Percentiles rank a stretch among this genome's conserved stretches.
phyloP scores from a whole-genome alignment of 1,140 invertebrate genomes.

The Aphelenchoides fujianensis region DNA sequence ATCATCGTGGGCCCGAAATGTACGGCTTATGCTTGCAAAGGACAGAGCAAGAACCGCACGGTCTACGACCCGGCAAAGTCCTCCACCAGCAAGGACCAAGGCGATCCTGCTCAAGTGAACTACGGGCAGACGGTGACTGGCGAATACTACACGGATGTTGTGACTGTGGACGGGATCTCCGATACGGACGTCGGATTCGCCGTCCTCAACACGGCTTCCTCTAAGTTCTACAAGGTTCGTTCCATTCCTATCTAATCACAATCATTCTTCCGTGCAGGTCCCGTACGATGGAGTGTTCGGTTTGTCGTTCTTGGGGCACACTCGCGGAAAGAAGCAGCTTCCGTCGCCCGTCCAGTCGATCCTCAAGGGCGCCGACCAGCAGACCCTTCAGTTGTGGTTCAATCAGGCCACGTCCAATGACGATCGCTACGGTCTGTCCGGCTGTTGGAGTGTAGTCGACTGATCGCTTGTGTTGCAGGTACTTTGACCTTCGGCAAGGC shows the following conservation, averaged over 20 bases:
- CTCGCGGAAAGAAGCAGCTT: conserved; percentile 3
- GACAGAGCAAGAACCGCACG: neutral
- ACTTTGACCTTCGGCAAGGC: conserved; percentile 1
- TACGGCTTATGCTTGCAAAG: neutral
- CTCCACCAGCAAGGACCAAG: neutral
- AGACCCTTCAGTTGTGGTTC: neutral
- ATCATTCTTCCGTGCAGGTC: conserved; percentile 3
- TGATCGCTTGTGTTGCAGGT: no score
- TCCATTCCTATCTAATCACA: no score
- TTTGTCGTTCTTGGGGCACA: neutral
- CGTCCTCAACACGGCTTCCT: neutral
- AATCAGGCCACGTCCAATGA: conserved; percentile 2
- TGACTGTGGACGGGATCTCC: neutral
- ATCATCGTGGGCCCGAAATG: neutral
- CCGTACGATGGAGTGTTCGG: neutral
- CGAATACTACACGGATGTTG: conserved; percentile 6
- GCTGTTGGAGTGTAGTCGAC: no score
- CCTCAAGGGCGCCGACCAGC: neutral
- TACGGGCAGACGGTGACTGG: neutral
- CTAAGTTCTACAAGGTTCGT: neutral
- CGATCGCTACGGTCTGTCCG: conserved; percentile 13
- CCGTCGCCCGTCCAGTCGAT: neutral
- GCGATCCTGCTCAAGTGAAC: neutral
- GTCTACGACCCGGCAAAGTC: conserved; percentile 9
- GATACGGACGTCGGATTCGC: conserved; percentile 1